Conservation (phyloP, 2,797 vertebrate genomes). For the Vipera latastei region DNA sequence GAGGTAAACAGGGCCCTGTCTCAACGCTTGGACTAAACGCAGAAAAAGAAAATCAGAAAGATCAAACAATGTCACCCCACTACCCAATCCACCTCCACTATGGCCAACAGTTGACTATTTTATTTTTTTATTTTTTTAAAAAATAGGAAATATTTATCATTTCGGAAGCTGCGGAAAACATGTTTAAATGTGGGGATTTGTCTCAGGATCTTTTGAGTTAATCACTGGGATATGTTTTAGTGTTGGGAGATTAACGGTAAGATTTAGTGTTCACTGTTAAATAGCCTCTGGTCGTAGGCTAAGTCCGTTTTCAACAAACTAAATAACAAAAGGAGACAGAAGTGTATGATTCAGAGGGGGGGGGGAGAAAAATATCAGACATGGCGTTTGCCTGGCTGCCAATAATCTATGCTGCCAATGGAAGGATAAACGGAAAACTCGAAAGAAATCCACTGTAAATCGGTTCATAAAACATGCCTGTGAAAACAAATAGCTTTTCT, state of each 20-base stretch:
- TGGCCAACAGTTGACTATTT: not conserved
- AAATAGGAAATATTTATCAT: not conserved
- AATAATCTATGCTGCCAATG: not conserved
- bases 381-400: rapidly evolving
- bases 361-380: not conserved
- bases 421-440: constrained; percentile 3
- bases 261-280: not conserved
- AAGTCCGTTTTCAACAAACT: not conserved
- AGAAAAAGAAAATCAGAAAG: not conserved
- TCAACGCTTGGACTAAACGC: not conserved
- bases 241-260: not conserved
- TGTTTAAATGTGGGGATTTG: not conserved
- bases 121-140: not conserved
- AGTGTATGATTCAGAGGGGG: not conserved
- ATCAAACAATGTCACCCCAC: too few species aligned
- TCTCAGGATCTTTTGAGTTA: not conserved
- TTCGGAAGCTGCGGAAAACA: not conserved
- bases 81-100: not conserved
- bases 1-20: not conserved
- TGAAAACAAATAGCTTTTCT: constrained; percentile 40
- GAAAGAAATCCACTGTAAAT: constrained; percentile 26
- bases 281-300: not conserved
- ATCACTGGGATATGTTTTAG: not conserved
- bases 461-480: not conserved
- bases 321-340: not conserved